These are phyloP conservation scores for Drosophila multiciliata DNA, from an alignment of 2,888 invertebrate genomes.

Conservation along the genomic window DNA sequence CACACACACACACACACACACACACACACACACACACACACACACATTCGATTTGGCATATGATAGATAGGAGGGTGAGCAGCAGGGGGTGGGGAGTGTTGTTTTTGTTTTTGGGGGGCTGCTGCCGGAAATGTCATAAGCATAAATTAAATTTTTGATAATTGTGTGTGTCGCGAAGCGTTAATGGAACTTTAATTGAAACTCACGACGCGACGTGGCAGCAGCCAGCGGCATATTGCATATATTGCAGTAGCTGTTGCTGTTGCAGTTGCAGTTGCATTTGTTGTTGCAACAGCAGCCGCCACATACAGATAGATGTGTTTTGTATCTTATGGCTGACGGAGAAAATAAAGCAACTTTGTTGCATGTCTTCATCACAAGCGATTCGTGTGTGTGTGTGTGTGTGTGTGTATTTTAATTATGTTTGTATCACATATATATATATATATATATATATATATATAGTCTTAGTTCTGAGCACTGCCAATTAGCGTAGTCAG, in stretches of 20 bases:
- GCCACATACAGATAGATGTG: constrained; percentile 14
- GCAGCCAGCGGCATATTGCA: constrained; percentile 6
- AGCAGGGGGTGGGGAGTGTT: neutral
- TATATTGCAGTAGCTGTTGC: no score
- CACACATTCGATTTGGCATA: constrained; percentile 55
- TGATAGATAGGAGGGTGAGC: neutral
- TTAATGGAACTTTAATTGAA: constrained; percentile 79
- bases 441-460: constrained; percentile 10
- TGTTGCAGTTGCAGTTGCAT: neutral
- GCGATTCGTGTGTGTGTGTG: neutral
- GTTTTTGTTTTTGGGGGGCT: constrained; percentile 1
- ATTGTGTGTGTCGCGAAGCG: constrained; percentile 80
- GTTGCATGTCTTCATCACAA: constrained; percentile 54
- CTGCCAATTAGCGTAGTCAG: constrained; percentile 69
- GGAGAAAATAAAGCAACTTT: constrained; percentile 46
- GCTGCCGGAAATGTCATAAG: constrained; percentile 79
- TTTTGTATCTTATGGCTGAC: constrained; percentile 50
- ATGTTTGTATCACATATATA: neutral
- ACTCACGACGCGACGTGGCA: constrained; percentile 56
- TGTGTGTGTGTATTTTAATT: constrained; percentile 21
- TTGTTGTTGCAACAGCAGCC: constrained; percentile 10
- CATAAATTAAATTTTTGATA: constrained; percentile 79
- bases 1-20: constrained; percentile 18
- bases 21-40: constrained; percentile 11
- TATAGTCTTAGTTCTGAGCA: constrained; percentile 38